Evolutionary conservation across 2,888 invertebrate genomes (phyloP).

Genomic region (Liodrosophila aerea): DNA sequence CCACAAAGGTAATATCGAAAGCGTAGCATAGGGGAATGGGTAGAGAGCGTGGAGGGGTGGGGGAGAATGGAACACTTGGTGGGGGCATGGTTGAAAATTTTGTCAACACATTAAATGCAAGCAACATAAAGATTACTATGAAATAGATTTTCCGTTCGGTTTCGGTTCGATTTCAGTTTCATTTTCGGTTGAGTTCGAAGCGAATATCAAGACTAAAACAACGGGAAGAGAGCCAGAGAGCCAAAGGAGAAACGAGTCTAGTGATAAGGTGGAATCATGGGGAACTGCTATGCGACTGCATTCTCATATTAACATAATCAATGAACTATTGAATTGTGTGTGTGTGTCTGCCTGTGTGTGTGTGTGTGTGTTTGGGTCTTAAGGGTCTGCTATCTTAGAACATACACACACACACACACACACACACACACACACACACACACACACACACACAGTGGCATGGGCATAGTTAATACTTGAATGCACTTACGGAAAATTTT

Average conservation of each 20-base stretch:
- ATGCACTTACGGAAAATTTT: constrained; percentile 67
- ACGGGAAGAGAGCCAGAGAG: constrained; percentile 5
- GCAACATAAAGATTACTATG: constrained; percentile 42
- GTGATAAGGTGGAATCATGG: constrained; percentile 44
- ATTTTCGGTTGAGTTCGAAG: constrained; percentile 30
- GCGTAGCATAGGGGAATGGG: not conserved
- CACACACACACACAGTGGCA: constrained; percentile 15
- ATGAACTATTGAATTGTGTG: constrained; percentile 50
- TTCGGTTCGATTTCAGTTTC: constrained; percentile 39
- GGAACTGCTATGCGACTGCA: constrained; percentile 25
- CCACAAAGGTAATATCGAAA: constrained; percentile 29
- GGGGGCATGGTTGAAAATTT: constrained; percentile 29
- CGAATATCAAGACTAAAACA: constrained; percentile 20
- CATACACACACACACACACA: constrained; percentile 16
- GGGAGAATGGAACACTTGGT: not conserved
- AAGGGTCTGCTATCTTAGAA: constrained; percentile 42
- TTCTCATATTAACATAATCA: constrained; percentile 73
- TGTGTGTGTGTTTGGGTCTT: constrained; percentile 17
- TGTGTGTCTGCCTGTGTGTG: constrained; percentile 10
- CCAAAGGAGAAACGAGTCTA: constrained; percentile 11
- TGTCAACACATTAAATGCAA: constrained; percentile 52
- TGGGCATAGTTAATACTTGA: constrained; percentile 46
- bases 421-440: not conserved
- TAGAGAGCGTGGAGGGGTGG: not conserved
- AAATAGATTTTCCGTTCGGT: constrained; percentile 35